A percentile compares a stretch with the other conserved stretches of the same genome.
Evolutionary conservation across 2,797 vertebrate species (phyloP).

Genomic region (Apogon talboti): DNA sequence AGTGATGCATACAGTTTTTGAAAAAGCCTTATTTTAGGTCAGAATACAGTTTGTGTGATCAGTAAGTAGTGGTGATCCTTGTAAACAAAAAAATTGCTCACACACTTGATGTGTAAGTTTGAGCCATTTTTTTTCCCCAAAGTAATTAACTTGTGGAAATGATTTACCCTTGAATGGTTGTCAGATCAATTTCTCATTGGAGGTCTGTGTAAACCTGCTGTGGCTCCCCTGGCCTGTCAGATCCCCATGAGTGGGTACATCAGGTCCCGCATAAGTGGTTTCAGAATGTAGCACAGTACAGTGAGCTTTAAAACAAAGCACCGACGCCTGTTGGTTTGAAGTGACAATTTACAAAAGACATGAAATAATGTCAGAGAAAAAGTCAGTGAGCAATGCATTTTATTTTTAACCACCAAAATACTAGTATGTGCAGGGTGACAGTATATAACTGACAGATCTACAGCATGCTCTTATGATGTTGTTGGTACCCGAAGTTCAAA

Average conservation of each 20-base stretch:
- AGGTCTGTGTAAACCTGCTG: constrained; percentile 73
- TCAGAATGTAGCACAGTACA: constrained; percentile 35
- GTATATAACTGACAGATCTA: too few relatives aligned
- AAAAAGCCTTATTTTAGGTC: constrained; percentile 2
- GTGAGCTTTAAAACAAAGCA: constrained; percentile 56
- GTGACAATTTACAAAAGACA: constrained; percentile 21
- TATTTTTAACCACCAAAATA: neutral
- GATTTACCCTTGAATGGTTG: constrained; percentile 82
- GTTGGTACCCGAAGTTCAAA: neutral
- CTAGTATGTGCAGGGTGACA: neutral
- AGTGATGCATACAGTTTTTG: constrained; percentile 2
- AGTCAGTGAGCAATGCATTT: neutral
- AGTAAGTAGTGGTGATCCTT: constrained; percentile 41
- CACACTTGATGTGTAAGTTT: constrained; percentile 57
- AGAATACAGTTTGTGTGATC: constrained; percentile 29
- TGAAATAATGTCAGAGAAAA: neutral
- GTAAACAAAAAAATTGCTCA: constrained; percentile 45
- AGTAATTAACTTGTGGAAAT: constrained; percentile 82
- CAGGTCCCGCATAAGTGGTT: constrained; percentile 58
- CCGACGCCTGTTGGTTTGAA: constrained; percentile 17
- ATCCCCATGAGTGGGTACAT: constrained; percentile 67
- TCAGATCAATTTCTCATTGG: constrained; percentile 82
- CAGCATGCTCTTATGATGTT: neutral
- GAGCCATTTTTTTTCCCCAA: constrained; percentile 51
- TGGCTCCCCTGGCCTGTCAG: constrained; percentile 67